Evolutionary conservation across 2,113 vertebrate species (phyloP).

Genomic region (Thinocorus orbignyianus): DNA sequence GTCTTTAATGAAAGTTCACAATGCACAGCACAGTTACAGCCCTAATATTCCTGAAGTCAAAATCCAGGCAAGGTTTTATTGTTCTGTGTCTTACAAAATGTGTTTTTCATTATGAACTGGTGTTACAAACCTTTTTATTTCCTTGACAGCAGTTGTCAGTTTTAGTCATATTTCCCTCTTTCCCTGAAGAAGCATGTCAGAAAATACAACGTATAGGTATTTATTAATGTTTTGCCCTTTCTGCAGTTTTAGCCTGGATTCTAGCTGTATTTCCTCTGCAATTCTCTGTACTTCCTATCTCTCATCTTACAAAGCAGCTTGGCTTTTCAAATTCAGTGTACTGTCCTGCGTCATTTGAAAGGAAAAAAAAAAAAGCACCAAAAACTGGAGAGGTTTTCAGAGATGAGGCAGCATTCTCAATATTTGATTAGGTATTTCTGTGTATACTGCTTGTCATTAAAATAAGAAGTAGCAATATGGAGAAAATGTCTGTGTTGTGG

Average conservation of each 20-base stretch:
- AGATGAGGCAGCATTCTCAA: not conserved
- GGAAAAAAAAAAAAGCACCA: not conserved
- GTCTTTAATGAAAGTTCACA: not conserved
- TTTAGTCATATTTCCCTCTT: not conserved
- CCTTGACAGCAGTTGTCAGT: not conserved
- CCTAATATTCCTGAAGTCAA: not conserved
- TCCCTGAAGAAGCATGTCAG: not conserved
- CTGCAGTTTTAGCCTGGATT: not conserved
- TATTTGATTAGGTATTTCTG: not conserved
- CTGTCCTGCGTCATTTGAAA: not conserved
- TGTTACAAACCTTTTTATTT: not conserved
- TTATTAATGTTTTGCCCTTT: not conserved
- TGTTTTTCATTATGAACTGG: not conserved
- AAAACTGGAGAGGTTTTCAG: not conserved
- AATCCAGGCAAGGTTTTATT: not conserved
- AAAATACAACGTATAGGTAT: not conserved
- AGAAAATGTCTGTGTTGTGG: accelerated
- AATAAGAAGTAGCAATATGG: not conserved
- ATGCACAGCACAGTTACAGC: not conserved
- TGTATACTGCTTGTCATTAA: not conserved
- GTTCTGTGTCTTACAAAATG: not conserved
- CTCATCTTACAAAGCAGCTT: not conserved
- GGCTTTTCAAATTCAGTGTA: not conserved
- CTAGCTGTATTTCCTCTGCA: not conserved
- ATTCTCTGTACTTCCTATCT: not conserved